These are phyloP conservation scores for Mormyrus proboscirostris DNA, from an alignment of 2,797 vertebrate species.

Conservation along the genomic window DNA sequence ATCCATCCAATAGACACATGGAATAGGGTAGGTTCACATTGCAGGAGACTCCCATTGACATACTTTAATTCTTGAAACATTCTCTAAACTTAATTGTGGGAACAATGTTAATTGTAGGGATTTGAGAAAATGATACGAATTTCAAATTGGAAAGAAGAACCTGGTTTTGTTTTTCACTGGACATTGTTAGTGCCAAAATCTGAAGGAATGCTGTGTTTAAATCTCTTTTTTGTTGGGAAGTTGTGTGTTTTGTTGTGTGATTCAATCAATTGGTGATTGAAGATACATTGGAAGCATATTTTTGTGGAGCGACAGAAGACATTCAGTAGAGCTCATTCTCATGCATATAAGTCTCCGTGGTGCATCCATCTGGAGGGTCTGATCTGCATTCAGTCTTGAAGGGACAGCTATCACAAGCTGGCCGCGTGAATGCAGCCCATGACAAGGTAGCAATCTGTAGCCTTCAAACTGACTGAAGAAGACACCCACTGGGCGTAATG, in stretches of 20 bases:
- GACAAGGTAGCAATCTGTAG: slow-evolving; percentile 73
- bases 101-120: background rate
- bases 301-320: background rate
- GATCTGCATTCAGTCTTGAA: slow-evolving; percentile 31
- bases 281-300: background rate
- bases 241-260: no score
- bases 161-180: background rate
- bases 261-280: background rate
- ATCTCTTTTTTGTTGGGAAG: background rate
- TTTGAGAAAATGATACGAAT: background rate
- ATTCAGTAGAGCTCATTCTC: background rate
- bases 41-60: background rate
- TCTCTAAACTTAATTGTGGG: background rate
- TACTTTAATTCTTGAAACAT: background rate
- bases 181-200: background rate
- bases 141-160: background rate
- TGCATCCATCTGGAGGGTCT: background rate
- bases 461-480: slow-evolving; percentile 40
- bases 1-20: background rate
- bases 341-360: background rate
- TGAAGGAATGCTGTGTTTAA: background rate
- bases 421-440: slow-evolving; percentile 64
- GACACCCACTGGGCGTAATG: slow-evolving; percentile 51
- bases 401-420: slow-evolving; percentile 45
- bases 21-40: background rate